Evolutionary conservation across 2,888 invertebrate species (phyloP).

Genomic region (Tetheella fluctuosa): DNA sequence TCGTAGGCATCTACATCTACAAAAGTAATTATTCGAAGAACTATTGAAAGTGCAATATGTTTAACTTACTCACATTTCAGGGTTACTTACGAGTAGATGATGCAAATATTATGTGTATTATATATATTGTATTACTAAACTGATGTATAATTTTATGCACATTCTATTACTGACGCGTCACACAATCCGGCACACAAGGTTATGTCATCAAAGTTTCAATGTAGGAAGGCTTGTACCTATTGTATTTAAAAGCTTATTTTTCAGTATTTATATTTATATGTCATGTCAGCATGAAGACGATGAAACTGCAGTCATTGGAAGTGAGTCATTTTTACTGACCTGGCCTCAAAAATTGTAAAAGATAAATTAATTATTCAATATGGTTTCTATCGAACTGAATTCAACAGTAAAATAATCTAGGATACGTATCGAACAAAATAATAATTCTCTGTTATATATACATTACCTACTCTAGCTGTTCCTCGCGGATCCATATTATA

Average conservation of each 20-base stretch:
- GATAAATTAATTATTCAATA: no score
- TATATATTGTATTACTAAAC: not conserved
- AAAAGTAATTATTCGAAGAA: not conserved
- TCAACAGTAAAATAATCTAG: no score
- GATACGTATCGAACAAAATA: no score
- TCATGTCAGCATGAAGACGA: no score
- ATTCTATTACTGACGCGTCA: not conserved
- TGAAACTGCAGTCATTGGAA: no score
- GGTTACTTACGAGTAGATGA: slow-evolving; percentile 5
- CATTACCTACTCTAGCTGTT: no score
- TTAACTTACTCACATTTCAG: not conserved
- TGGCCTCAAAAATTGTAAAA: no score
- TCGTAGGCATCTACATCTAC: slow-evolving; percentile 9
- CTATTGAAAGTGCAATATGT: not conserved
- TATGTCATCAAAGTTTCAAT: not conserved
- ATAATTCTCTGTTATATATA: no score
- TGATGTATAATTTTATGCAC: not conserved
- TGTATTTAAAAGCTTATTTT: not conserved
- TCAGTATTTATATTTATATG: not conserved
- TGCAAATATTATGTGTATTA: not conserved
- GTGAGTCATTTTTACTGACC: no score
- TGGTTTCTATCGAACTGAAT: no score
- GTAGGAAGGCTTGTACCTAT: not conserved
- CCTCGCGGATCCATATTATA: no score
- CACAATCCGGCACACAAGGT: not conserved